A percentile compares a stretch with the other conserved stretches of the same genome.
Evolutionary conservation across 2,888 invertebrate genomes (phyloP).

Genomic region (Mythimna albipuncta): DNA sequence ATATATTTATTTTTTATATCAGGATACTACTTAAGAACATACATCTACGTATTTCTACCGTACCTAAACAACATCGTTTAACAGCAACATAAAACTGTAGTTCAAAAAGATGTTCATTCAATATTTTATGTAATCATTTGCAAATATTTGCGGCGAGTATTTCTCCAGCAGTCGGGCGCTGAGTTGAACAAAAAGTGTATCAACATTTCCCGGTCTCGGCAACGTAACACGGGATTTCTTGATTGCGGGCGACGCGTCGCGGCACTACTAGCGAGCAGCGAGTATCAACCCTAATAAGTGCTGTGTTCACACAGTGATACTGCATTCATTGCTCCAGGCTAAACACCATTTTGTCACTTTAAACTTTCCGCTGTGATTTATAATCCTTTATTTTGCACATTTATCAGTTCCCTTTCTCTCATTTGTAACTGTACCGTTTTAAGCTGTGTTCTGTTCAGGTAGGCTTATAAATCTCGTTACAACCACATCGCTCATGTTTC

Average conservation of each 20-base stretch:
- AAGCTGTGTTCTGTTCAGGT: conserved; percentile 26
- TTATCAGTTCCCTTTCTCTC: conserved; percentile 50
- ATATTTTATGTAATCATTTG: conserved; percentile 12
- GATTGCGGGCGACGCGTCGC: conserved; percentile 46
- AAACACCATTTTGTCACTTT: conserved; percentile 56
- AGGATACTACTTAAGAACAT: too few species aligned
- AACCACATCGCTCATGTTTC: conserved; percentile 23
- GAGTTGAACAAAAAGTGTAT: conserved; percentile 26
- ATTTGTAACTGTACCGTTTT: conserved; percentile 37
- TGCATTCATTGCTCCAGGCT: conserved; percentile 59
- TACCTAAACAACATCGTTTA: neutral
- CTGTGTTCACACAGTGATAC: conserved; percentile 59
- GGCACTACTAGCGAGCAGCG: conserved; percentile 41
- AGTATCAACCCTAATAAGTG: conserved; percentile 58
- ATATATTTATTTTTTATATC: too few species aligned
- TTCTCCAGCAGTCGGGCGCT: conserved; percentile 1
- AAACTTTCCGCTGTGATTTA: conserved; percentile 45
- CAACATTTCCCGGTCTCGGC: conserved; percentile 21
- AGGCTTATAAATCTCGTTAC: conserved; percentile 27
- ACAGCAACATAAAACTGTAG: neutral
- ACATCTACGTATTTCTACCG: neutral
- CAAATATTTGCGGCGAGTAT: conserved; percentile 15
- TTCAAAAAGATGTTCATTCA: neutral
- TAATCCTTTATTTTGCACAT: conserved; percentile 43
- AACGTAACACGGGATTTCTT: conserved; percentile 35